Evolutionary conservation across 1,140 invertebrate genomes (phyloP).

Genomic region (Brachionus rotundiformis): DNA sequence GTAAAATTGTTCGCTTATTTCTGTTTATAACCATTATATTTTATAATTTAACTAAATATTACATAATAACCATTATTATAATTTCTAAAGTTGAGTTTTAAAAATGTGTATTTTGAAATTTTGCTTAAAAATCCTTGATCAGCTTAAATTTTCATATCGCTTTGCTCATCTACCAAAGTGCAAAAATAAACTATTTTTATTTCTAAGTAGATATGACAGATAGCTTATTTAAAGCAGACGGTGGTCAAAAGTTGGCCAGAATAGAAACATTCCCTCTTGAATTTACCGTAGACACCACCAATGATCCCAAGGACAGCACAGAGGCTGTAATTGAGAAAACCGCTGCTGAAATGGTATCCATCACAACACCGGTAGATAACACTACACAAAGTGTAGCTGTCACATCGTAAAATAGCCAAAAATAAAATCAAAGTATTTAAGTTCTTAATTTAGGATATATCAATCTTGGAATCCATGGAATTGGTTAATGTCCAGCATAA

Average conservation of each 20-base stretch:
- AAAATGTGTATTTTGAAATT: constrained; percentile 46
- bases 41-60: not conserved
- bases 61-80: not conserved
- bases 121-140: constrained; percentile 59
- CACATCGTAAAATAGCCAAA: not conserved
- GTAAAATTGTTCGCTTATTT: not conserved
- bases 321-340: not conserved
- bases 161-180: not conserved
- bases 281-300: not conserved
- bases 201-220: constrained; percentile 29
- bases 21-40: not conserved
- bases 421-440: not conserved
- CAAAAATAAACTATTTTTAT: not conserved
- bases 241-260: not conserved
- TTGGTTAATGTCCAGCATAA: not conserved
- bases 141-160: not conserved
- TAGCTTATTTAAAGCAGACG: not conserved
- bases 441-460: not conserved
- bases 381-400: not conserved
- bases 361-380: not conserved
- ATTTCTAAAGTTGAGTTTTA: constrained; percentile 11
- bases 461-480: not conserved
- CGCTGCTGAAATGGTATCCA: not conserved
- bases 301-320: not conserved
- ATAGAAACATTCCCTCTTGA: constrained; percentile 31